phyloP scores from a whole-genome alignment of 2,888 invertebrate species.

The Ephialtes manifestator region DNA sequence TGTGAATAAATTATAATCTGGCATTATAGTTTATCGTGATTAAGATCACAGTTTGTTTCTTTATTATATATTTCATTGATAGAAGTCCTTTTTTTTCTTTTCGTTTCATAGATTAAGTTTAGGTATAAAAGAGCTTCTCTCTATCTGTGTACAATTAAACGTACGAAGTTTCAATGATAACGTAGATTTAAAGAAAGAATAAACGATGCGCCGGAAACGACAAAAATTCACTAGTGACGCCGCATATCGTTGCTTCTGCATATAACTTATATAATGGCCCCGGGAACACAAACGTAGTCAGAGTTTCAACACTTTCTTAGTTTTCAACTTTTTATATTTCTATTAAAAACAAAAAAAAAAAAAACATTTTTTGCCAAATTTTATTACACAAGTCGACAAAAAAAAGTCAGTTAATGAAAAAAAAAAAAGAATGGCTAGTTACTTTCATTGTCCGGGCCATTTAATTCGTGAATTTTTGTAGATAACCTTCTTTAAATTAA shows the following conservation, averaged over 20 bases:
- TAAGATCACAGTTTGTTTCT: neutral
- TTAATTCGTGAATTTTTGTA: too few species aligned
- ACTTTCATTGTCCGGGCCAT: too few species aligned
- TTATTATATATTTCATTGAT: neutral
- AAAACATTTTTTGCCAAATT: too few species aligned
- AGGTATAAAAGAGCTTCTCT: neutral
- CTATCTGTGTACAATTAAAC: neutral
- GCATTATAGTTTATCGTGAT: slow-evolving; percentile 7
- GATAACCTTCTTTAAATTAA: too few species aligned
- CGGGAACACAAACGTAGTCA: neutral
- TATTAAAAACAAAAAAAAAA: too few species aligned
- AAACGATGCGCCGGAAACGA: neutral
- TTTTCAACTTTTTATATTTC: too few species aligned
- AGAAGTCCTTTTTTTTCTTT: neutral
- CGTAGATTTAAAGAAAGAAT: neutral
- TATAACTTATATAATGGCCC: neutral
- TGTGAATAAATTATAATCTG: slow-evolving; percentile 7
- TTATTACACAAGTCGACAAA: too few species aligned
- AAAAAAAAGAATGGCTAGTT: too few species aligned
- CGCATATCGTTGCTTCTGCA: neutral
- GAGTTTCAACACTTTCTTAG: too few species aligned
- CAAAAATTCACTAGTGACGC: neutral
- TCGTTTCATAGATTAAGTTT: neutral
- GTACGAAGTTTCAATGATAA: neutral
- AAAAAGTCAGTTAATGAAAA: too few species aligned